phyloP scores from a whole-genome alignment of 2,888 invertebrate genomes.

The Parnassius smintheus region DNA sequence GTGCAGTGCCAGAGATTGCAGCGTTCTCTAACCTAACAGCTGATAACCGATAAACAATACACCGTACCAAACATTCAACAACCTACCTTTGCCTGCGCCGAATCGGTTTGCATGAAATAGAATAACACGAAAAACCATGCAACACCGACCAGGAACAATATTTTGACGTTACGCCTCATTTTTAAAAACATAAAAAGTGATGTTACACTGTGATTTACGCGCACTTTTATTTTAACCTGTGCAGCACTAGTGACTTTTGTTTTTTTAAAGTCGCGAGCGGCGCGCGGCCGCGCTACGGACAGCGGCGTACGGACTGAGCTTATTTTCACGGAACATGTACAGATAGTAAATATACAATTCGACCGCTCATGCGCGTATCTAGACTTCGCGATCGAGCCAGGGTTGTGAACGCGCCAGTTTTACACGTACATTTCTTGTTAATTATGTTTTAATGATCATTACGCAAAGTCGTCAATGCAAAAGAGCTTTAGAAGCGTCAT shows the following conservation, averaged over 20 bases:
- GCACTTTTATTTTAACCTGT: conserved; percentile 31
- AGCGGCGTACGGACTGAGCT: conserved; percentile 63
- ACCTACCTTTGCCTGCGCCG: conserved; percentile 64
- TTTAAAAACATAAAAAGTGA: conserved; percentile 33
- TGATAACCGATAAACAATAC: conserved; percentile 38
- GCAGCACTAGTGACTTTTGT: conserved; percentile 36
- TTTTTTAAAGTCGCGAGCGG: conserved; percentile 50
- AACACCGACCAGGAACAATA: conserved; percentile 64
- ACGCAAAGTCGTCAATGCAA: too few relatives aligned
- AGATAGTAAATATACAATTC: conserved; percentile 32
- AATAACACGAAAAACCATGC: conserved; percentile 73
- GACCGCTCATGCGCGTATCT: conserved; percentile 28
- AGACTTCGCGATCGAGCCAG: conserved; percentile 25
- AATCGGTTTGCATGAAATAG: conserved; percentile 74
- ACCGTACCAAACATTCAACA: conserved; percentile 20
- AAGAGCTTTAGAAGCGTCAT: too few relatives aligned
- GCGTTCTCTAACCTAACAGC: conserved; percentile 42
- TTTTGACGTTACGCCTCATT: conserved; percentile 75
- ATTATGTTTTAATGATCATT: conserved; percentile 2
- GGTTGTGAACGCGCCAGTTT: conserved; percentile 14
- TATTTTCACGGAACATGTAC: conserved; percentile 32
- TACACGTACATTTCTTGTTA: conserved; percentile 3
- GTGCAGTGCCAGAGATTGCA: conserved; percentile 46
- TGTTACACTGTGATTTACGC: conserved; percentile 35
- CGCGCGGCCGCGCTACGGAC: conserved; percentile 74